Base-by-base conservation (phyloP, 2,113 vertebrate species). In the Oophaga pumilio region DNA sequence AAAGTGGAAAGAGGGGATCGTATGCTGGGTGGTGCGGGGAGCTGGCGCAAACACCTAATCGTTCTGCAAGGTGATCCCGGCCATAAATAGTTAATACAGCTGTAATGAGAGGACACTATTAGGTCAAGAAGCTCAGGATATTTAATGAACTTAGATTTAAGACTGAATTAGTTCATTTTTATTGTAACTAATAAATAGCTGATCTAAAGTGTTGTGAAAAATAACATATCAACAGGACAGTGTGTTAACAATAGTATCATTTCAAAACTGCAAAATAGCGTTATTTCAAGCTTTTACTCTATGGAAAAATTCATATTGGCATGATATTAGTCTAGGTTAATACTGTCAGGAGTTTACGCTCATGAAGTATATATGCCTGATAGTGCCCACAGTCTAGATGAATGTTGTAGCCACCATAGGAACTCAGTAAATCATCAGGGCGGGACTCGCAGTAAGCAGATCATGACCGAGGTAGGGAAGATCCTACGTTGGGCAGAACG, bases 1-100 rank as follows among this genome's bases (percentile, higher is more conserved):
- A 76, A 88, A 88, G 33, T 88, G 87, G 87, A 88, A 88, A 88
- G 71, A 84, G 87, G 71, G 60, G 71, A 88, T 84, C 15, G 9
- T 83, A 60, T 76, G 28, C 59, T 77, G 24, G 81, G 87, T 62
- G 79, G 86, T 64, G 80, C 57, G 66, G 79, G 76, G 69, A 76
- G 56, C 80, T 82, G 79, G 68, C 79, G 56, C 79, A 56, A 88
- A 82, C 62, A 79, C 69, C 62, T 82, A 49, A 71, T 82, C 43
- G 28, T 81, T 87, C 56, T 87, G 86, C 69, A 87, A 88, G 77
- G 80, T 84, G 81, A 88, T 88, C 87, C 52, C 49, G 57, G 12
- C 59, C 73, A 88, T 88, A 18, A 88, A 88, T 64, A n/a, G 82
- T 88, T 88, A 14, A 88, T 82, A 68, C 57, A 74, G 20, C 73